These are phyloP conservation scores for Rhizoglyphus robini DNA, from an alignment of 1,140 invertebrate genomes.

Conservation along the genomic window DNA sequence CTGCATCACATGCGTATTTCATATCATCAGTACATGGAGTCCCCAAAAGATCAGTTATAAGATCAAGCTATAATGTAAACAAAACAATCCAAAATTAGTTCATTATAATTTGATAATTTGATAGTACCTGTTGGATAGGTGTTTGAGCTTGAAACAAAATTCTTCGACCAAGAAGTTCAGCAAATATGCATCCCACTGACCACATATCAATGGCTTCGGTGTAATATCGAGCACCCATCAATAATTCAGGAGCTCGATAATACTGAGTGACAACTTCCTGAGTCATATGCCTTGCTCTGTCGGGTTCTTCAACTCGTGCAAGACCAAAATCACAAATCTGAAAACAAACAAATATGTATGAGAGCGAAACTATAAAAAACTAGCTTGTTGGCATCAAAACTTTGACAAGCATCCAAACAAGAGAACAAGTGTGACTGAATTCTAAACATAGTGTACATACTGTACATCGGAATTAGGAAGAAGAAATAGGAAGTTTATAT, in stretches of 20 bases:
- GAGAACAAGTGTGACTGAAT: not conserved
- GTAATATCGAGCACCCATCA: constrained; percentile 96
- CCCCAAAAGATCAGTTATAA: constrained; percentile 91
- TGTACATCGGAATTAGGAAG: too few relatives aligned
- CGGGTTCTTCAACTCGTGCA: constrained; percentile 83
- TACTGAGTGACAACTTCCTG: constrained; percentile 98
- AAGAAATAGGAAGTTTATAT: too few relatives aligned
- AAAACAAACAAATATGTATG: constrained; percentile 18
- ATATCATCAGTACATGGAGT: constrained; percentile 87
- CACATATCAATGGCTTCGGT: constrained; percentile 92
- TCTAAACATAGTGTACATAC: too few relatives aligned
- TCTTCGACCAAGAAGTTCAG: constrained; percentile 78
- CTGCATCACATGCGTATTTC: constrained; percentile 88
- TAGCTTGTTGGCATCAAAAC: not conserved
- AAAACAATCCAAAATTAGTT: not conserved
- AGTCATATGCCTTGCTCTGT: constrained; percentile 85
- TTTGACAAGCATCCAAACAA: not conserved
- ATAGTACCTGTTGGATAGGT: constrained; percentile 70
- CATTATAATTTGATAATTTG: not conserved
- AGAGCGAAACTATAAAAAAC: not conserved
- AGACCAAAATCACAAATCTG: constrained; percentile 96
- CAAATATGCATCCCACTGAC: constrained; percentile 99
- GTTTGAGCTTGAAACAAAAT: constrained; percentile 95
- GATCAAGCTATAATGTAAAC: constrained; percentile 55
- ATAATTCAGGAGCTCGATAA: constrained; percentile 93